Conservation (phyloP, 1,140 invertebrate genomes). For the Babylonia areolata region DNA sequence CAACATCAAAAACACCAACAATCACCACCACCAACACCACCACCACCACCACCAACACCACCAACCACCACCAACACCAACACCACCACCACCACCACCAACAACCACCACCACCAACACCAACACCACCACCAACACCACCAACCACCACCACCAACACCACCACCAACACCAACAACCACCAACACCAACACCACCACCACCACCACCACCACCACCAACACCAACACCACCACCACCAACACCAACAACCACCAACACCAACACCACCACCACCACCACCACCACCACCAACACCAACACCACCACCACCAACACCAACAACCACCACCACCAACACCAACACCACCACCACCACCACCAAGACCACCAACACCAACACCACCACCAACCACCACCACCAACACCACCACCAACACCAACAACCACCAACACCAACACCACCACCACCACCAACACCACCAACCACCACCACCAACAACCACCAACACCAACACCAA, state of each 20-base stretch:
- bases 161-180: slow-evolving; percentile 12
- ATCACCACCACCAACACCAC: slow-evolving; percentile 4
- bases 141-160: neutral
- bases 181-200: slow-evolving; percentile 12
- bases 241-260: neutral
- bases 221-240: neutral
- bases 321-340: neutral
- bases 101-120: neutral
- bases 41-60: too few relatives aligned
- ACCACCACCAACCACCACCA: too few relatives aligned
- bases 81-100: slow-evolving; percentile 20
- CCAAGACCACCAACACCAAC: too few relatives aligned
- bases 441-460: too few relatives aligned
- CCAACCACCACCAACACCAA: slow-evolving; percentile 20
- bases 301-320: neutral
- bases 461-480: too few relatives aligned
- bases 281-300: neutral
- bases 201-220: slow-evolving; percentile 3
- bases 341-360: too few relatives aligned
- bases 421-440: too few relatives aligned
- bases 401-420: too few relatives aligned
- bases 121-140: neutral
- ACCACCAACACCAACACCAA: too few relatives aligned
- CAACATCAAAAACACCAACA: too few relatives aligned
- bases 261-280: neutral